Base-by-base conservation (phyloP, 2,888 invertebrate genomes). In the Volucella zonaria region DNA sequence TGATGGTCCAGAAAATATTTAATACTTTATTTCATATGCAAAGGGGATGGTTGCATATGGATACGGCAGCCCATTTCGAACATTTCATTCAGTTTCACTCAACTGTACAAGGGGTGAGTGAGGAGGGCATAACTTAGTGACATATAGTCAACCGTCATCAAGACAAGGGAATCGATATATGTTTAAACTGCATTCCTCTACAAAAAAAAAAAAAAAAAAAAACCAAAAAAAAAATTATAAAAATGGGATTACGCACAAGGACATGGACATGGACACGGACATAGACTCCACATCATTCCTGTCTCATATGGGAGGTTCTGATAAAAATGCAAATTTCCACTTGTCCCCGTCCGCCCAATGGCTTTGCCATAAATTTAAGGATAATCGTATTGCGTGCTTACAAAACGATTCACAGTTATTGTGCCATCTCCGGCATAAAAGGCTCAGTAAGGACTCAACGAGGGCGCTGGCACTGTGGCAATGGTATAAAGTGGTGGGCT, bases 331-430 rank as follows among this genome's bases (percentile, higher is more conserved):
- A 85, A 85, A 85, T 85, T 81, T 79, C 70, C 75, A 54, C 58
- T 80, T 71, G 52, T 42, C 56, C 52, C 11, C 15, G 15, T 45
- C 42, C 45, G 47, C 38, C 45, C 71, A 38, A 11, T 12, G 62
- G 66, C 66, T 49, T 80, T 76, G 85, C 47, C 81, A 85, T 85
- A 85, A 85, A 85, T 85, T 85, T 81, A 80, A 85, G 85, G 85
- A 85, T 85, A 85, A 85, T 85, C 85, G 85, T 85, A 85, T 85
- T 81, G 85, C 85, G 80, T 85, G 85, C 85, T 85, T 85, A 85
- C 85, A 85, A 85, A 85, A 85, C 85, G 81, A 81, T 85, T 85
- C 85, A 68, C 85, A 85, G 85, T 85, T 77, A 85, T 85, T 85
- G 85, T 85, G 81, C 68, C 81, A 85, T 85, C 75, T 77, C 76